These are phyloP conservation scores for Trachelus troglodyta DNA, from an alignment of 2,888 invertebrate genomes.

Conservation along the genomic window DNA sequence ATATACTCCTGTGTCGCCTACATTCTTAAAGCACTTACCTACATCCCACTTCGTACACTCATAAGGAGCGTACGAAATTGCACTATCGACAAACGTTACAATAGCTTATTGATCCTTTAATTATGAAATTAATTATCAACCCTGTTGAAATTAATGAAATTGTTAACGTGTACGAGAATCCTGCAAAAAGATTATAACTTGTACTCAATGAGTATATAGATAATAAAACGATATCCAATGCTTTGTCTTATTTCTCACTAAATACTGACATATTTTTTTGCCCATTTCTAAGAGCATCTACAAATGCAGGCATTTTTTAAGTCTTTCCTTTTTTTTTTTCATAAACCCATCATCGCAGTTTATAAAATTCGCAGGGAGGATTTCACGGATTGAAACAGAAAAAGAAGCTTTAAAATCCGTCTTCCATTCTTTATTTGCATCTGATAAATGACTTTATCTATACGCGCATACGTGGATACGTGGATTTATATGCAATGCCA, in stretches of 20 bases:
- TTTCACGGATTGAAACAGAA: not conserved
- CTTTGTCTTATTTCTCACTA: no score
- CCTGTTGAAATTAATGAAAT: not conserved
- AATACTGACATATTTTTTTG: no score
- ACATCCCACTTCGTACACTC: no score
- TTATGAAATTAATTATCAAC: not conserved
- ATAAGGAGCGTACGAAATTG: no score
- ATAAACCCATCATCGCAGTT: not conserved
- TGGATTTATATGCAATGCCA: not conserved
- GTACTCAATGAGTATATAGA: not conserved
- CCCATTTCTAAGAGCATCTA: no score
- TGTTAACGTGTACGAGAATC: no score
- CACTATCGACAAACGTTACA: no score
- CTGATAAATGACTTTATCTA: not conserved
- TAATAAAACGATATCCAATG: not conserved
- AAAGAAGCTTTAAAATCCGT: not conserved
- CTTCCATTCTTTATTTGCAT: not conserved
- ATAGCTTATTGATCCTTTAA: not conserved
- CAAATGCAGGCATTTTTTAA: no score
- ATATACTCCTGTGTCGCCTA: no score
- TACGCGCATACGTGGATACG: not conserved
- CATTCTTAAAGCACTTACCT: no score
- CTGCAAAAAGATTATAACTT: no score
- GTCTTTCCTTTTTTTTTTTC: no score
- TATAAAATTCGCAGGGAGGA: not conserved